phyloP scores from a whole-genome alignment of 2,888 invertebrate species.

The Zygothrica quintamaculata region DNA sequence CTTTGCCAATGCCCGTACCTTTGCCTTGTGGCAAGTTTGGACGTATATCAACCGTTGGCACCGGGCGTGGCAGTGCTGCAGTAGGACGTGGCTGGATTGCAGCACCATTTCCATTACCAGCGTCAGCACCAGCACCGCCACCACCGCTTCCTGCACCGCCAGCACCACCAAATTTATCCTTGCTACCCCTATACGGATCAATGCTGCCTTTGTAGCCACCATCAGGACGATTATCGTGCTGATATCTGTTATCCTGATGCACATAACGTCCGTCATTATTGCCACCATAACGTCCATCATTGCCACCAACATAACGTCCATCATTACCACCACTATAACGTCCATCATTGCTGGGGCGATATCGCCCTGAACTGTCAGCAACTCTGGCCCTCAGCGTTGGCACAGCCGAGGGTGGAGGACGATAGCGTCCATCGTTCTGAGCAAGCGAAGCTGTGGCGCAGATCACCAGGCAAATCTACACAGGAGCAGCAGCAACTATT shows the following conservation, averaged over 20 bases:
- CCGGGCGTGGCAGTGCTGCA: constrained; percentile 24
- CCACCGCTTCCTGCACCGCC: constrained; percentile 63
- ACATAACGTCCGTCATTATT: constrained; percentile 85
- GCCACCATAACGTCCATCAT: constrained; percentile 80
- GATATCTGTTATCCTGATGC: constrained; percentile 84
- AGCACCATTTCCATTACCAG: constrained; percentile 17
- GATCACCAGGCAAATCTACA: constrained; percentile 42
- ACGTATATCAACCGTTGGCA: constrained; percentile 34
- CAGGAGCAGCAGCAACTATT: neutral
- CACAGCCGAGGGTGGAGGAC: constrained; percentile 45
- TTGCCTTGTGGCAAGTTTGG: constrained; percentile 67
- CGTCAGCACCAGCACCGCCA: constrained; percentile 38
- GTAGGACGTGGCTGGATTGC: constrained; percentile 15
- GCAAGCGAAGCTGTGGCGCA: constrained; percentile 53
- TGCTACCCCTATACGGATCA: constrained; percentile 65
- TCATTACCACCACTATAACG: constrained; percentile 70
- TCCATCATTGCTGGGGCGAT: constrained; percentile 78
- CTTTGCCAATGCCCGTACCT: constrained; percentile 82
- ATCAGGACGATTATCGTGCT: constrained; percentile 73
- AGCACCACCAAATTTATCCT: constrained; percentile 56
- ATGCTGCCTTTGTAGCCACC: constrained; percentile 74
- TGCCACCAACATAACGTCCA: constrained; percentile 84
- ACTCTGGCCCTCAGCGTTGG: no score
- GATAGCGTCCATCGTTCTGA: constrained; percentile 85
- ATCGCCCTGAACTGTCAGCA: no score